Base-by-base conservation (phyloP, 2,888 invertebrate species). In the Anticlea derivata region DNA sequence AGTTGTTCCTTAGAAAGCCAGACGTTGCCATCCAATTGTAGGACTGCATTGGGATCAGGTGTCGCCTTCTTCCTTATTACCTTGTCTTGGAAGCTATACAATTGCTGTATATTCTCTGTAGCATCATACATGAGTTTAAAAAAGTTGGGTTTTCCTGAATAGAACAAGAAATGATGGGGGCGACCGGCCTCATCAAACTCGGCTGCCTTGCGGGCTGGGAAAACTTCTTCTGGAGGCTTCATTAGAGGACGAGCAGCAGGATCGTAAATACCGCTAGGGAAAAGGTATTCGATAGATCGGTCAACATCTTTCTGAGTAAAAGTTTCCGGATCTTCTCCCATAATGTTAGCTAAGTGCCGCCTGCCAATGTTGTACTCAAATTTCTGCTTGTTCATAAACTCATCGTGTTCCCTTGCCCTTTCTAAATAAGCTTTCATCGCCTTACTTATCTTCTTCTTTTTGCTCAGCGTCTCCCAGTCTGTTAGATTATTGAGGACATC, bases 271-370 rank as follows among this genome's bases (percentile, higher is more conserved):
- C 98, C 98, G 50, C 98, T 98, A 3, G 99, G 99, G 70, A 99
- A 96, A n/a, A 99, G 87, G 86, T 99, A 99, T 58, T 93, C 92
- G 65, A 99, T 97, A 1, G 98, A 96, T 75, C 93, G 93, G 86
- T 98, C 94, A 22, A 99, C 92, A 77, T 98, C 96, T 45, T 94
- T 92, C 75, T 98, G 96, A 0, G 96, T 95, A 75, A 99, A 97
- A 0, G 93, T 94, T 70, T 97, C 96, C 0, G 96, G 95, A 90
- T 99, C 96, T 80, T 95, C 94, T 0, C 99, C 99, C 99, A 99
- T 99, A 94, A 99, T 99, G 80, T 98, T 99, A 0, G 99, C 99
- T 58, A 99, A 92, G 90, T 99, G 98, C 23, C 98, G 92, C 79
- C 96, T 97, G 8, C 99, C 99, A 70, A 98, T 94, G 78, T 96